phyloP scores from a whole-genome alignment of 2,888 invertebrate genomes.

The Amphiduros pacificus region DNA sequence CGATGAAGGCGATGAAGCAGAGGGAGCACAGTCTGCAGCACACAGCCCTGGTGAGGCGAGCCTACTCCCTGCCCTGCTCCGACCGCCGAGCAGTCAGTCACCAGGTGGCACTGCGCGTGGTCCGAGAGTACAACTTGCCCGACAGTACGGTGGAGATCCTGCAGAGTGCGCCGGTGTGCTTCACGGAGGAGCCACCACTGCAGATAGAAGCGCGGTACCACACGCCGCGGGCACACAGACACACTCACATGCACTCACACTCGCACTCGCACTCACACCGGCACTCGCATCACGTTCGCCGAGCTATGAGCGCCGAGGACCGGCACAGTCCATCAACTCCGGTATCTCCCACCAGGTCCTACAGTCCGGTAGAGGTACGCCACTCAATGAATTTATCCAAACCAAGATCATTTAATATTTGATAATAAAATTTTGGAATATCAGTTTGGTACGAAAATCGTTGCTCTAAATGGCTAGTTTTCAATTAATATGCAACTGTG shows the following conservation, averaged over 20 bases:
- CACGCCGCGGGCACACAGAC: not conserved
- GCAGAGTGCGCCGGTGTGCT: constrained; percentile 24
- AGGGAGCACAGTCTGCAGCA: constrained; percentile 81
- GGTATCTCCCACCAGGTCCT: constrained; percentile 48
- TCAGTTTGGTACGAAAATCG: no score
- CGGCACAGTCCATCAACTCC: constrained; percentile 9
- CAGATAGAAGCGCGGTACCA: constrained; percentile 11
- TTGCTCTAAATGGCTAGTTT: no score
- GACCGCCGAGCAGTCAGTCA: constrained; percentile 75
- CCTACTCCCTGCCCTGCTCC: constrained; percentile 71
- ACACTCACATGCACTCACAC: not conserved
- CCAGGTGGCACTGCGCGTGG: constrained; percentile 77
- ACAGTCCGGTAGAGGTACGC: constrained; percentile 45
- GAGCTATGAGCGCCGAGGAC: constrained; percentile 21
- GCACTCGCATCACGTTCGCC: constrained; percentile 27
- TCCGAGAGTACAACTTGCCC: constrained; percentile 90
- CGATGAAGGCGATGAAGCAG: constrained; percentile 78
- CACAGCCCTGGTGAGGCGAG: constrained; percentile 71
- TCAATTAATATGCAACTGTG: no score
- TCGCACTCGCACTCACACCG: not conserved
- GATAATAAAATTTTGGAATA: no score
- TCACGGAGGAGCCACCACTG: constrained; percentile 10
- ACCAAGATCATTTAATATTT: no score
- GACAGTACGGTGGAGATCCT: constrained; percentile 82
- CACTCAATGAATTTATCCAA: no score